Evolutionary conservation across 2,888 invertebrate genomes (phyloP).

Genomic region (Lypha dubia): DNA sequence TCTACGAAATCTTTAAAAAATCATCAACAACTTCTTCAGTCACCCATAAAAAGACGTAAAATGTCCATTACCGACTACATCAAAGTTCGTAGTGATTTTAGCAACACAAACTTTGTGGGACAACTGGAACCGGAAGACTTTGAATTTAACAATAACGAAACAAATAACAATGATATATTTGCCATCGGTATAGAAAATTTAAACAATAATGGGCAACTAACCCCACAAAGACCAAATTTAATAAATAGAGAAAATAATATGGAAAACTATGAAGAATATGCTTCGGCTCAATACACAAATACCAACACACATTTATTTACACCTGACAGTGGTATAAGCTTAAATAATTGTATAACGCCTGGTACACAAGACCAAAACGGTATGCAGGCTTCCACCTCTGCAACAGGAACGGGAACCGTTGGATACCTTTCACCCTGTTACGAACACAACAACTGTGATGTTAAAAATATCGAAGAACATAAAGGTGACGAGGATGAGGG

Average conservation of each 20-base stretch:
- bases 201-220: constrained; percentile 66
- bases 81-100: constrained; percentile 53
- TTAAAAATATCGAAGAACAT: constrained; percentile 25
- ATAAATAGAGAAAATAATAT: constrained; percentile 58
- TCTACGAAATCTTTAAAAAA: constrained; percentile 48
- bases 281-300: constrained; percentile 48
- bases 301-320: constrained; percentile 72
- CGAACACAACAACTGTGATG: constrained; percentile 61
- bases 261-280: constrained; percentile 55
- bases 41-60: constrained; percentile 72
- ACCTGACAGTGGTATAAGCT: constrained; percentile 79
- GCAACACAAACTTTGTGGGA: constrained; percentile 6
- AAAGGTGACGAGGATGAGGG: constrained; percentile 53
- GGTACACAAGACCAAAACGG: constrained; percentile 60
- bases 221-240: constrained; percentile 56
- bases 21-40: constrained; percentile 55
- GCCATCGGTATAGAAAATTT: constrained; percentile 27
- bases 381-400: constrained; percentile 54
- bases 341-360: constrained; percentile 74
- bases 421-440: constrained; percentile 62
- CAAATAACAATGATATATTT: constrained; percentile 71
- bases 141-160: constrained; percentile 73
- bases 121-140: constrained; percentile 41
- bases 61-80: constrained; percentile 69
- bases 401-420: constrained; percentile 32